These are phyloP conservation scores for Oophaga sylvatica DNA, from an alignment of 2,797 vertebrate species.

Conservation along the genomic window DNA sequence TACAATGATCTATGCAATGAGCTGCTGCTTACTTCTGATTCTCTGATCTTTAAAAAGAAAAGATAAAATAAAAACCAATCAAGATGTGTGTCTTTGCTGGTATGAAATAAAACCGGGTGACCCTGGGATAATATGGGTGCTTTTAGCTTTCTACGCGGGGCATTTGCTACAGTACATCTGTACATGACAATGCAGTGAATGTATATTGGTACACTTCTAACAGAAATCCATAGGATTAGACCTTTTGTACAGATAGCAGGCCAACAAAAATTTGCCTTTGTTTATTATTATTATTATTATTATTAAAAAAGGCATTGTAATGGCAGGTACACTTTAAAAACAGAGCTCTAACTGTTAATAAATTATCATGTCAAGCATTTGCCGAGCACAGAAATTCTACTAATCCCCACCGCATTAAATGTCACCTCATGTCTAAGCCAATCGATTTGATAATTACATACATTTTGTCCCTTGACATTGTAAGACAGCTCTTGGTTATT, in stretches of 20 bases:
- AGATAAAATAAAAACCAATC: too few species aligned
- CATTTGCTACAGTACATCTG: too few species aligned
- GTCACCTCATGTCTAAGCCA: constrained; percentile 58
- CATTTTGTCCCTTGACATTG: constrained; percentile 55
- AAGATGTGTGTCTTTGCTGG: too few species aligned
- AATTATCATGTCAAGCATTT: constrained; percentile 40
- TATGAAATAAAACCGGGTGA: too few species aligned
- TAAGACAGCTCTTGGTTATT: constrained; percentile 52
- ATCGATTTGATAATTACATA: constrained; percentile 57
- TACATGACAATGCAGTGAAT: too few species aligned
- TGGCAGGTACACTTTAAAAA: not conserved
- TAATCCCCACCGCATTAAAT: constrained; percentile 44
- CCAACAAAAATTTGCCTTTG: not conserved
- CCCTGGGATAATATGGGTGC: too few species aligned
- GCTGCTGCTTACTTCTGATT: too few species aligned
- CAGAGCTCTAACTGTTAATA: constrained; percentile 36
- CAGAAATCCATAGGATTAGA: too few species aligned
- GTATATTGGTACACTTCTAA: too few species aligned
- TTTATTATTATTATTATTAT: not conserved
- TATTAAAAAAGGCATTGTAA: not conserved
- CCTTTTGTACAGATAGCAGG: not conserved
- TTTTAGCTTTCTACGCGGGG: too few species aligned
- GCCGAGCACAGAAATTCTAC: constrained; percentile 27
- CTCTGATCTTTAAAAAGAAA: too few species aligned
- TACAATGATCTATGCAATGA: too few species aligned